Evolutionary conservation across 2,888 invertebrate species (phyloP).

Genomic region (Cosmia pyralina): DNA sequence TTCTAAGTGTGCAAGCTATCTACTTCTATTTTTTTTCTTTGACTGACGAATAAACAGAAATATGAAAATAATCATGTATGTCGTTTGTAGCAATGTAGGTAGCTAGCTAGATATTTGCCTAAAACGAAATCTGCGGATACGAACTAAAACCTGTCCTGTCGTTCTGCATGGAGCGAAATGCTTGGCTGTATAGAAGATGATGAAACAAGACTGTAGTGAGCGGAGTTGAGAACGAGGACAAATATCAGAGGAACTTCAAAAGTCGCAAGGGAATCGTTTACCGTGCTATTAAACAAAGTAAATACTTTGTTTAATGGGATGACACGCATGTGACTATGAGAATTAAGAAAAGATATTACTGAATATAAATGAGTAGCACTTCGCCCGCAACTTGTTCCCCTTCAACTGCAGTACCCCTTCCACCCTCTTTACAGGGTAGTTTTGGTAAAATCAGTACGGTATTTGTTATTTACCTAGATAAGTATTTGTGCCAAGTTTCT

Average conservation of each 20-base stretch:
- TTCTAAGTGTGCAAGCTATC: slow-evolving; percentile 17
- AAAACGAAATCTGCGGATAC: not conserved
- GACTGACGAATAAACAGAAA: slow-evolving; percentile 60
- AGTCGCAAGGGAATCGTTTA: too few relatives aligned
- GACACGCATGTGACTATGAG: not conserved
- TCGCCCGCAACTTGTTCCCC: not conserved
- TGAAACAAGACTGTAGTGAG: too few relatives aligned
- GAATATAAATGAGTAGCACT: too few relatives aligned
- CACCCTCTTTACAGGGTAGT: not conserved
- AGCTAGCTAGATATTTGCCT: slow-evolving; percentile 6
- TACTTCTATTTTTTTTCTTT: slow-evolving; percentile 61
- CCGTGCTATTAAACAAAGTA: too few relatives aligned
- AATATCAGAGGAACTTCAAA: too few relatives aligned
- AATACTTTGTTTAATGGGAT: not conserved
- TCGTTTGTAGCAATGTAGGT: slow-evolving; percentile 41
- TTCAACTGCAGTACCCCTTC: not conserved
- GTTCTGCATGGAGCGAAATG: not conserved
- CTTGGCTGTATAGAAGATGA: too few relatives aligned
- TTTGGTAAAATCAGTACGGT: not conserved
- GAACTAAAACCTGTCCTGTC: not conserved
- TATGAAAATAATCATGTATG: not conserved
- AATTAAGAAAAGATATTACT: too few relatives aligned
- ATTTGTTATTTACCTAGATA: not conserved
- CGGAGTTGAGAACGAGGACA: too few relatives aligned
- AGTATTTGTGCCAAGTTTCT: not conserved